phyloP scores from a whole-genome alignment of 1,140 invertebrate genomes.

The Leguminivora glycinivorella region DNA sequence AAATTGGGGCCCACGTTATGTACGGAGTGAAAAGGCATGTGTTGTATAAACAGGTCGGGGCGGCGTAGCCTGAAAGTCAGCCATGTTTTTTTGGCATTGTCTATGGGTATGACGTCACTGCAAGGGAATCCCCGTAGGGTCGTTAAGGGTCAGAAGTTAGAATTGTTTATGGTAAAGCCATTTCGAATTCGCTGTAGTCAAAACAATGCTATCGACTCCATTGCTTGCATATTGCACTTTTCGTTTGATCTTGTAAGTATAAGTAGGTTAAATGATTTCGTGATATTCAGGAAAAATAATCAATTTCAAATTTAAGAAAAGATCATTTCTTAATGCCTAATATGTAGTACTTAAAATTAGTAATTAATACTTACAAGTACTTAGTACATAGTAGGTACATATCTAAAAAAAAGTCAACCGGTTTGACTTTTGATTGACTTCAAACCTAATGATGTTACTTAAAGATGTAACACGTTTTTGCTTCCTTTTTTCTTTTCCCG shows the following conservation, averaged over 20 bases:
- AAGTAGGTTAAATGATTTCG: too few species aligned
- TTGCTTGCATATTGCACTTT: background rate
- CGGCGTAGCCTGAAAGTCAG: slow-evolving; percentile 12
- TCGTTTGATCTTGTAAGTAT: background rate
- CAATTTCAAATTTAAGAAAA: background rate
- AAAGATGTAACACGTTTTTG: background rate
- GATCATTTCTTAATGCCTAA: background rate
- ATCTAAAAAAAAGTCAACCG: background rate
- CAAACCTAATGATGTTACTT: background rate
- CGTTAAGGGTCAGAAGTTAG: background rate
- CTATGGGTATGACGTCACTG: background rate
- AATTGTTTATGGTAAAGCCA: background rate
- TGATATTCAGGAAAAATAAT: background rate
- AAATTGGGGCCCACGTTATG: slow-evolving; percentile 64
- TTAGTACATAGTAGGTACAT: too few species aligned
- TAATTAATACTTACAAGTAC: too few species aligned
- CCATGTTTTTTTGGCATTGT: slow-evolving; percentile 14
- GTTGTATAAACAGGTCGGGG: slow-evolving; percentile 26
- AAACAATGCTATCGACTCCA: background rate
- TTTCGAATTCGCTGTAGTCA: background rate
- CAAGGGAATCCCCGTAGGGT: background rate
- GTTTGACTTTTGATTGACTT: background rate
- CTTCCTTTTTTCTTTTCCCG: background rate
- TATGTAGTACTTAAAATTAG: too few species aligned
- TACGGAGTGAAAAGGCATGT: slow-evolving; percentile 25